phyloP scores from a whole-genome alignment of 2,113 vertebrate species.

The Corythoichthys intestinalis region DNA sequence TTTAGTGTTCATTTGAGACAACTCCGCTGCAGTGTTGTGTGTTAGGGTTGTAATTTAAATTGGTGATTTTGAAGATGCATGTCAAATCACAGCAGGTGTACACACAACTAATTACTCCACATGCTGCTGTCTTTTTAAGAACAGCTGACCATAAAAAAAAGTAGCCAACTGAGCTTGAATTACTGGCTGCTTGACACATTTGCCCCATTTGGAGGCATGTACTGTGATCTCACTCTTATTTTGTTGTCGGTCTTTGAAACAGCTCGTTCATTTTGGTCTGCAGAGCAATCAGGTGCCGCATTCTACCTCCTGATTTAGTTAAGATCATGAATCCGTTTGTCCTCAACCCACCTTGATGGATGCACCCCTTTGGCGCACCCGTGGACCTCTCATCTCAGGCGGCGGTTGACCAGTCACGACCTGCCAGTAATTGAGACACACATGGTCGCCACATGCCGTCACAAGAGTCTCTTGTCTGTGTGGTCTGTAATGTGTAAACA shows the following conservation, averaged over 20 bases:
- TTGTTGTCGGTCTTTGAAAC: neutral
- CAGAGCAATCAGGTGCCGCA: neutral
- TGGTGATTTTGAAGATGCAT: neutral
- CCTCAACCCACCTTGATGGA: conserved; percentile 13
- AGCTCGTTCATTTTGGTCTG: neutral
- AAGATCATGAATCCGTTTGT: conserved; percentile 2
- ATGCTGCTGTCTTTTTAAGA: conserved; percentile 7
- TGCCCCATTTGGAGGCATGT: too few relatives aligned
- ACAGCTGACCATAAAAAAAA: too few relatives aligned
- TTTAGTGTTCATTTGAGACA: neutral
- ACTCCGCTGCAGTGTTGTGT: neutral
- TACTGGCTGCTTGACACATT: too few relatives aligned
- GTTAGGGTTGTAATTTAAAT: neutral
- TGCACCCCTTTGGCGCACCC: neutral
- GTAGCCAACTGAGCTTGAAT: too few relatives aligned
- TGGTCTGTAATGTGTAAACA: conserved; percentile 67
- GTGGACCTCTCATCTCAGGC: conserved; percentile 22
- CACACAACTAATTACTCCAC: conserved; percentile 15
- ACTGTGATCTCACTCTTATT: neutral
- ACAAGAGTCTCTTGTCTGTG: conserved; percentile 64
- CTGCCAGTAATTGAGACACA: conserved; percentile 61
- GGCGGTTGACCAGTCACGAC: conserved; percentile 38
- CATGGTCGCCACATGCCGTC: conserved; percentile 62
- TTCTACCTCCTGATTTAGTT: conserved; percentile 2
- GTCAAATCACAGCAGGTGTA: neutral